Evolutionary conservation across 2,797 vertebrate genomes (phyloP).

Genomic region (Spondyliosoma cantharus): DNA sequence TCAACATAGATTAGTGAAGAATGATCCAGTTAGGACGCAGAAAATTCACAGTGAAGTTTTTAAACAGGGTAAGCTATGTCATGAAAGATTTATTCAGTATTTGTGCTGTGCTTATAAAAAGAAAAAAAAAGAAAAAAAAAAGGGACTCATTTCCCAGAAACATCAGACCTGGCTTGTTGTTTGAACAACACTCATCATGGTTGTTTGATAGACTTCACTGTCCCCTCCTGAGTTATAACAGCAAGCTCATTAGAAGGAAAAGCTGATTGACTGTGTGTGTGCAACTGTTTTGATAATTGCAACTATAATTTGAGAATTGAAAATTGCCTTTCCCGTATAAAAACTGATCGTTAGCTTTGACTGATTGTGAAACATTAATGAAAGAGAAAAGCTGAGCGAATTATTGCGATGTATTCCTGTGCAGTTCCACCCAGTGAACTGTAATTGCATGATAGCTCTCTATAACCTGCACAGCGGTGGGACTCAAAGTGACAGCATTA

Average conservation of each 20-base stretch:
- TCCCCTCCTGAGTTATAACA: conserved; percentile 52
- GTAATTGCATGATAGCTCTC: conserved; percentile 1
- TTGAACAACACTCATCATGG: conserved; percentile 49
- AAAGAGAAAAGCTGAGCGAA: conserved; percentile 40
- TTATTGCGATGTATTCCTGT: conserved; percentile 26
- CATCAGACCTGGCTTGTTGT: conserved; percentile 33
- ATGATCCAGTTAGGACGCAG: not conserved
- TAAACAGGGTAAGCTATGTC: not conserved
- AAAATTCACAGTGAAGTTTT: not conserved
- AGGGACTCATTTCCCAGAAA: not conserved
- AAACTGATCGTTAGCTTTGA: conserved; percentile 55
- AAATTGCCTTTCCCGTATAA: conserved; percentile 31
- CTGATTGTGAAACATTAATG: conserved; percentile 51
- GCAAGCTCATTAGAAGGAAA: conserved; percentile 55
- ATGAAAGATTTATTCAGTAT: not conserved
- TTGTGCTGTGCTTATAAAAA: not conserved
- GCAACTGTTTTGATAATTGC: conserved; percentile 64
- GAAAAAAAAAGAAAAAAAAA: conserved; percentile 1
- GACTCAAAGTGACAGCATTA: not conserved
- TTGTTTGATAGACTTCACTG: conserved; percentile 43
- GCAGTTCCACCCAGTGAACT: conserved; percentile 23
- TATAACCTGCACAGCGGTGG: conserved; percentile 7
- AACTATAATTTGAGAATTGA: conserved; percentile 36
- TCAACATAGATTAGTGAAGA: not conserved
- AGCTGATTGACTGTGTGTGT: conserved; percentile 45